Base-by-base conservation (phyloP, 2,113 vertebrate genomes). In the Brachyhypopomus occidentalis region DNA sequence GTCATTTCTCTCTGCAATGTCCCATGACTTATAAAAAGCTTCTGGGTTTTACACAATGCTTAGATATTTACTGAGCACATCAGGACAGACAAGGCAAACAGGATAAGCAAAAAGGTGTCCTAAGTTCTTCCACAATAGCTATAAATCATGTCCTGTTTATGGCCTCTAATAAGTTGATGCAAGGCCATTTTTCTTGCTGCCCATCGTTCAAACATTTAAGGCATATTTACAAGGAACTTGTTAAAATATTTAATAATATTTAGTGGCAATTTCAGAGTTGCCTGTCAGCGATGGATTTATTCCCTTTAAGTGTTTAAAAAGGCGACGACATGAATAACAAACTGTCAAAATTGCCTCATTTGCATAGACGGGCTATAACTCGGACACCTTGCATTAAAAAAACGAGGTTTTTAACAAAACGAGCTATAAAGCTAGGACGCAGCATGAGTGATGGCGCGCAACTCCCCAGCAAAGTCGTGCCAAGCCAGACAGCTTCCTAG, bases 181-280 rank as follows among this genome's bases (percentile, higher is more conserved):
- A 92, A 91, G 91, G 91, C 92, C 90, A 93, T 94, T 93, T 93
- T 91, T 94, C 94, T 92, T 93, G 84, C 89, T 90, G 89, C 90
- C 89, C 91, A 94, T 94, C 92, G 89, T 92, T 92, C 92, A 92
- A 92, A 93, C 94, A 93, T 94, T 94, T 94, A 93, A 90, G 92
- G 90, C 92, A 91, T 94, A 94, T 94, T 94, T 94, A 94, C 93
- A 94, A 93, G 93, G 91, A 94, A 94, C 92, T 94, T 94, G 94
- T 94, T 94, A 94, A 94, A 94, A 94, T 94, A 94, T 93, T 94
- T 94, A 94, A 94, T 94, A 94, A 94, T 93, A 94, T 94, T 94
- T 94, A 94, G 93, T 93, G 92, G 92, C 92, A 94, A 94, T 94
- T 94, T 94, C 91, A 82, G 90, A 90, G 85, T 88, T 78, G 89